Conservation (phyloP, 2,797 vertebrate genomes). For the Lutjanus campechanus region DNA sequence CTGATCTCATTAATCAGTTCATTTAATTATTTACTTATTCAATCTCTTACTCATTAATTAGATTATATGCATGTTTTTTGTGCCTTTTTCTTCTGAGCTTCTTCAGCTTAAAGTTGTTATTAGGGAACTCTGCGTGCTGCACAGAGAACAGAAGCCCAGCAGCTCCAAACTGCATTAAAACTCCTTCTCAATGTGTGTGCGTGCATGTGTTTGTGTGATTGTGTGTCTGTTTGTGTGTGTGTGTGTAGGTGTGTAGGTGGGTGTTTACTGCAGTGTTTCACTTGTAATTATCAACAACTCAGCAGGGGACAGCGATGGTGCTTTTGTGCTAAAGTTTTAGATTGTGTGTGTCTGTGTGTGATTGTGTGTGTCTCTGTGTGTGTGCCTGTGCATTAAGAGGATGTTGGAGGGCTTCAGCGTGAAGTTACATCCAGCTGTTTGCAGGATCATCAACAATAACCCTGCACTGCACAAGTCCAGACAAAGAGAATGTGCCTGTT, state of each 20-base stretch:
- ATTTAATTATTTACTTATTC: conserved; percentile 44
- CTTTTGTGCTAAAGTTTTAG: conserved; percentile 32
- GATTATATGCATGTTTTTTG: conserved; percentile 4
- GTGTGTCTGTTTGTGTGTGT: not conserved
- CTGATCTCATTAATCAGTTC: conserved; percentile 39
- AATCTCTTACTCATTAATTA: conserved; percentile 10
- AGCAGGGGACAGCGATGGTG: conserved; percentile 51
- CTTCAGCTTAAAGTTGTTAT: conserved; percentile 40
- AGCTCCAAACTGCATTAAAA: conserved; percentile 51
- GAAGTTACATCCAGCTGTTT: conserved; percentile 62
- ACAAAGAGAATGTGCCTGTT: not conserved
- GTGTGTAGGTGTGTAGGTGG: conserved; percentile 29
- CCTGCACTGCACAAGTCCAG: conserved; percentile 12
- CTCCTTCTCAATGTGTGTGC: conserved; percentile 17
- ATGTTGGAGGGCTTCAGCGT: conserved; percentile 24
- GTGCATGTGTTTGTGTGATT: not conserved
- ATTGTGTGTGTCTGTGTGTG: conserved; percentile 5
- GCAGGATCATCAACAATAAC: conserved; percentile 47
- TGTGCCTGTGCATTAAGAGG: conserved; percentile 7
- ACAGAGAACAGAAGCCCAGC: conserved; percentile 43
- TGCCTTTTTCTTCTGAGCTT: conserved; percentile 3
- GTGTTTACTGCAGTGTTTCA: conserved; percentile 66
- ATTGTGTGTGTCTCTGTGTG: conserved; percentile 13
- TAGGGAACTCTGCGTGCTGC: conserved; percentile 51
- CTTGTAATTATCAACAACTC: conserved; percentile 72